These are phyloP conservation scores for Holotrichia oblita DNA, from an alignment of 1,140 invertebrate species.

Conservation along the genomic window DNA sequence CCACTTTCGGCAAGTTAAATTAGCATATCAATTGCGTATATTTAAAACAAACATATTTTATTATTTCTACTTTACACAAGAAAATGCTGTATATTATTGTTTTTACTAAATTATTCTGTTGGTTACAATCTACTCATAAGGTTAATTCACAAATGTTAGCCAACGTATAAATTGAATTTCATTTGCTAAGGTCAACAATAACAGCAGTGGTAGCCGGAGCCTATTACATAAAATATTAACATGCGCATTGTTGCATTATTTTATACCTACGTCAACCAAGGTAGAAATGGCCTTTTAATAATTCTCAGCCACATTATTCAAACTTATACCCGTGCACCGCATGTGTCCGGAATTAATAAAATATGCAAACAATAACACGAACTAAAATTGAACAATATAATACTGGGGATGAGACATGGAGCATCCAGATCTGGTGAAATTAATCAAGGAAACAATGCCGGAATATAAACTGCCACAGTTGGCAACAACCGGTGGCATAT, in stretches of 20 bases:
- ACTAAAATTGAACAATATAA: constrained; percentile 33
- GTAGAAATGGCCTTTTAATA: neutral
- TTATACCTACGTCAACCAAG: neutral
- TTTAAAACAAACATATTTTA: too few species aligned
- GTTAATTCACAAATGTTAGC: neutral
- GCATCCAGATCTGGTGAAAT: constrained; percentile 22
- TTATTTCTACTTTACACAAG: too few species aligned
- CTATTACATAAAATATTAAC: neutral
- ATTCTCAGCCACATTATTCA: neutral
- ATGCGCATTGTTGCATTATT: neutral
- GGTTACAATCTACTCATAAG: too few species aligned
- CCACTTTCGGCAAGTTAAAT: too few species aligned
- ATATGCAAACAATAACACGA: constrained; percentile 27
- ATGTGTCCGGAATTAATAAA: constrained; percentile 23
- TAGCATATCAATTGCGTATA: too few species aligned
- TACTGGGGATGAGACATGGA: neutral
- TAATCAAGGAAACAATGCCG: constrained; percentile 26
- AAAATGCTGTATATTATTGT: too few species aligned
- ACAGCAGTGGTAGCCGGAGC: neutral
- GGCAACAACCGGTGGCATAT: constrained; percentile 13
- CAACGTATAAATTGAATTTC: neutral
- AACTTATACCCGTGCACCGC: neutral
- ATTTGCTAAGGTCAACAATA: neutral
- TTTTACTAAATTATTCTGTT: too few species aligned
- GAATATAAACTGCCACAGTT: constrained; percentile 24